Percentiles rank a stretch among this genome's conserved stretches.
phyloP scores from a whole-genome alignment of 2,888 invertebrate genomes.

The Ochlodes sylvanus region DNA sequence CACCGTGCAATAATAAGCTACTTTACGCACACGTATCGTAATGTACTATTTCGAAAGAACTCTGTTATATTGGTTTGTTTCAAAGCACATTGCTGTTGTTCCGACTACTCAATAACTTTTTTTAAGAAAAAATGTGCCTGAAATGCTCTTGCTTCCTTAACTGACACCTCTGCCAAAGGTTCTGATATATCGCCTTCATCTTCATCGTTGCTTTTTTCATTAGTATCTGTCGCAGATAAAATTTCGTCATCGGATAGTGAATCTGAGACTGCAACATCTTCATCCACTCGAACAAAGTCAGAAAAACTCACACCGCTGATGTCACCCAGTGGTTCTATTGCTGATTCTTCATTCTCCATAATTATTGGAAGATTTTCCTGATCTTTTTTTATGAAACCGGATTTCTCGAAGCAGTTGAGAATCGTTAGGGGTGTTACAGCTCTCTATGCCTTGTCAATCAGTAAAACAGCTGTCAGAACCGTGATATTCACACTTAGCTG shows the following conservation, averaged over 20 bases:
- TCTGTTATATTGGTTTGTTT: constrained; percentile 27
- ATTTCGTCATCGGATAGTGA: constrained; percentile 40
- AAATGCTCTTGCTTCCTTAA: too few relatives aligned
- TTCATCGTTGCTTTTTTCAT: constrained; percentile 5
- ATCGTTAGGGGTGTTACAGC: constrained; percentile 43
- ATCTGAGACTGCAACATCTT: constrained; percentile 47
- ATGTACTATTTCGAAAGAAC: constrained; percentile 42
- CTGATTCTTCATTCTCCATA: constrained; percentile 43
- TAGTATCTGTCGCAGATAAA: constrained; percentile 39
- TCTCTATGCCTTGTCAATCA: constrained; percentile 42
- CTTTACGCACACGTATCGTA: too few relatives aligned
- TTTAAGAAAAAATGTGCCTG: too few relatives aligned
- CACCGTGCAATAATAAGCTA: too few relatives aligned
- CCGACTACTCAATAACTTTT: constrained; percentile 32
- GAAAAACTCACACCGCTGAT: constrained; percentile 46
- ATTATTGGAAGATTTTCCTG: too few relatives aligned
- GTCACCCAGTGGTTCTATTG: constrained; percentile 43
- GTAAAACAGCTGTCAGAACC: constrained; percentile 43
- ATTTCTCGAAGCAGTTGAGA: constrained; percentile 43
- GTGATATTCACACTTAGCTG: constrained; percentile 42
- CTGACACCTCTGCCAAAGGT: too few relatives aligned
- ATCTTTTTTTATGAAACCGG: constrained; percentile 40
- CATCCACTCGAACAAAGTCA: constrained; percentile 47
- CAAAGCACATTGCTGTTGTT: constrained; percentile 44
- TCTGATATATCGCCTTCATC: too few relatives aligned